Percentiles rank a stretch among this genome's conserved stretches.
Evolutionary conservation across 1,140 invertebrate species (phyloP).

Genomic region (Lycorma delicatula): DNA sequence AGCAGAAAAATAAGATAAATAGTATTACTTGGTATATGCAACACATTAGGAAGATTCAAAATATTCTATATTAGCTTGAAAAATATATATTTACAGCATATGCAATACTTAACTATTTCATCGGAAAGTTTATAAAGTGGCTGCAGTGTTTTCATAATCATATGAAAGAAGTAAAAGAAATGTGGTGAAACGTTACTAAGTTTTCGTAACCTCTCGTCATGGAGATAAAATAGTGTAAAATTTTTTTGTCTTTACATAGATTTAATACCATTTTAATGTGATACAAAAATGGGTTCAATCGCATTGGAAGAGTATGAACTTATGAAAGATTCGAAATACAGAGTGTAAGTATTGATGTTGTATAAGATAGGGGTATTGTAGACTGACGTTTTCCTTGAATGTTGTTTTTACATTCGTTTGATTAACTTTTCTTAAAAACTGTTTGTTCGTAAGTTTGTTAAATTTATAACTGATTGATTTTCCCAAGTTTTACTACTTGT

Average conservation of each 20-base stretch:
- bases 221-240: neutral
- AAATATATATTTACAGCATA: too few species aligned
- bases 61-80: too few species aligned
- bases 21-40: too few species aligned
- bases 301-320: conserved; percentile 43
- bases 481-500: too few species aligned
- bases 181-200: conserved; percentile 3
- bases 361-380: neutral
- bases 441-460: too few species aligned
- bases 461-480: too few species aligned
- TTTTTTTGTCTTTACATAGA: neutral
- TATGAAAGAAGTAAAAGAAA: conserved; percentile 35
- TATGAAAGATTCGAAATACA: conserved; percentile 68
- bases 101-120: too few species aligned
- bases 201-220: neutral
- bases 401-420: neutral
- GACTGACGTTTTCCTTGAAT: neutral
- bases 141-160: conserved; percentile 85
- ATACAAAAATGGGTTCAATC: conserved; percentile 39
- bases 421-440: too few species aligned
- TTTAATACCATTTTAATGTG: neutral
- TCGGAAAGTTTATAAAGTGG: too few species aligned
- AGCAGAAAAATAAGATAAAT: too few species aligned
- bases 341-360: conserved; percentile 49
- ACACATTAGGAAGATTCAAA: too few species aligned